Evolutionary conservation across 1,140 invertebrate genomes (phyloP).

Genomic region (Pinna nobilis): DNA sequence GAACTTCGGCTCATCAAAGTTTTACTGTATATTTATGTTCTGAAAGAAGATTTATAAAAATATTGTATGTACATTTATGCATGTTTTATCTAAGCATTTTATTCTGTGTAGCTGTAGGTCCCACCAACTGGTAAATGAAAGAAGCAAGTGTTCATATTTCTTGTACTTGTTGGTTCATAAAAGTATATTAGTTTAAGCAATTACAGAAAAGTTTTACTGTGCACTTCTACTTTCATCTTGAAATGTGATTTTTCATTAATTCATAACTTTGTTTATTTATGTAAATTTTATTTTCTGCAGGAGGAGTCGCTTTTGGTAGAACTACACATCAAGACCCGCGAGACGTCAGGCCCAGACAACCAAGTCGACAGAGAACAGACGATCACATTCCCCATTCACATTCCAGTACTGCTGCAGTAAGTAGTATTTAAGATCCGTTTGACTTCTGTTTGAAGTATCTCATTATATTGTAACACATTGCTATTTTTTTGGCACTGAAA

Average conservation of each 20-base stretch:
- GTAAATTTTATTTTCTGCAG: conserved; percentile 4
- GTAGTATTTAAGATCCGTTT: background rate
- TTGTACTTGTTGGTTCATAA: too few relatives aligned
- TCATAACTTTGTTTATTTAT: conserved; percentile 3
- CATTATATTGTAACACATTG: background rate
- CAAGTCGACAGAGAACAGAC: conserved; percentile 34
- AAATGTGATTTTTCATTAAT: background rate
- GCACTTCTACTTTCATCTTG: too few relatives aligned
- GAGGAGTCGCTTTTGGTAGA: conserved; percentile 72
- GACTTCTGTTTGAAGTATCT: background rate
- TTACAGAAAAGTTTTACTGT: too few relatives aligned
- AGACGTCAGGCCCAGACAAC: conserved; percentile 22
- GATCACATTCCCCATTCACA: conserved; percentile 24
- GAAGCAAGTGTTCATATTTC: too few relatives aligned
- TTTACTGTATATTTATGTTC: too few relatives aligned
- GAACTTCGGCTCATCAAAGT: too few relatives aligned
- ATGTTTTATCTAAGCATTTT: too few relatives aligned
- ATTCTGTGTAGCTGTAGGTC: too few relatives aligned
- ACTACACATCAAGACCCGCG: conserved; percentile 60
- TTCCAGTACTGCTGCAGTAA: conserved; percentile 28
- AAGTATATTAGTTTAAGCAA: too few relatives aligned
- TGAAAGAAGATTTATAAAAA: too few relatives aligned
- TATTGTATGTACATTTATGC: too few relatives aligned
- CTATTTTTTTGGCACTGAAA: background rate
- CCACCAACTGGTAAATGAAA: too few relatives aligned